Base-by-base conservation (phyloP, 1,140 invertebrate genomes). In the Pseudoatta argentina region DNA sequence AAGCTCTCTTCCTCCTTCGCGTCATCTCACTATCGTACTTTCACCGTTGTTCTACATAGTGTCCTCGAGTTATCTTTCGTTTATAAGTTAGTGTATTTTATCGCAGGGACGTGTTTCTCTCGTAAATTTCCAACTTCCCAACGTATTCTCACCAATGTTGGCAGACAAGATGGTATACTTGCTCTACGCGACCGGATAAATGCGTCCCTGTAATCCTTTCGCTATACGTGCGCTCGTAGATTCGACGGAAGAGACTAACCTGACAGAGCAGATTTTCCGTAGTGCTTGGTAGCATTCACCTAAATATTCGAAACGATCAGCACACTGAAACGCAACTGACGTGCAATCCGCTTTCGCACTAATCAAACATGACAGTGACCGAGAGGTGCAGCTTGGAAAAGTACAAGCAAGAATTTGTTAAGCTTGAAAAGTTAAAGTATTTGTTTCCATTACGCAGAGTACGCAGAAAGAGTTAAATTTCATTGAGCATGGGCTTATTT, bases 61-160 rank as follows among this genome's bases (percentile, higher is more conserved):
- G 48, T 64, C 34, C 39, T 55, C 78, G 48, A 90, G 90, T 93
- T 92, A 94, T 92, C 92, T 93, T 90, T 89, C 93, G 91, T 92
- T 94, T 94, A 94, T 94, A 92, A 94, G 91, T 92, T 85, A 55
- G 89, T 92, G 89, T 92, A 92, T 91, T 93, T 92, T 93, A 93
- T 92, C 90, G 91, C 79, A 76, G 85, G 85, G 90, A 91, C 93
- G 93, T 94, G 92, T 93, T 93, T 93, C 92, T 88, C 88, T 92
- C 93, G 89, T 94, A 94, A 94, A 94, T 92, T 92, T 85, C 77
- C 75, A 93, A 93, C 86, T 93, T 93, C 88, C 88, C 77, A 57
- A 66, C 82, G 81, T 88, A 78, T 86, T 77, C 89, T 88, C 87
- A 91, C 86, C 69, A 21, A 64, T 69, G 72, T 21, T 61, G 67